Percentiles rank a stretch among this genome's conserved stretches.
These are phyloP conservation scores for Psittacula derbiana DNA, from an alignment of 2,797 vertebrate genomes.

Conservation along the genomic window DNA sequence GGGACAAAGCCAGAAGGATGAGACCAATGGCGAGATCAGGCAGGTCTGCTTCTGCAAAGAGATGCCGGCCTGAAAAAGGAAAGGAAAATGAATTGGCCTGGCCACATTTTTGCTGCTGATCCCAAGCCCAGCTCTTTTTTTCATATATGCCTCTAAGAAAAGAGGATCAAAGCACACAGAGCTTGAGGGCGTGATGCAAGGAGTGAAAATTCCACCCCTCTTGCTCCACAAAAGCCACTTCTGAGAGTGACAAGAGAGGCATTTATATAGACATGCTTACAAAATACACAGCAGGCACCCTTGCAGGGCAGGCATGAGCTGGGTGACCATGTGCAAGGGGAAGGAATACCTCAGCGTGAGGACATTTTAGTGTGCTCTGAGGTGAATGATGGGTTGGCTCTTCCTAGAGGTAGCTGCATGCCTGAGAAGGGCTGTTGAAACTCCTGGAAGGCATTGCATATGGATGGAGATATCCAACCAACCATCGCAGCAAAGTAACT, in stretches of 20 bases:
- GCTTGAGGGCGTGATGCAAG: not conserved
- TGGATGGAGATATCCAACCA: not conserved
- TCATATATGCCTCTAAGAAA: not conserved
- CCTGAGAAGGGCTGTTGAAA: not conserved
- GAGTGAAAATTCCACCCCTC: not conserved
- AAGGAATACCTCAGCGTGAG: not conserved
- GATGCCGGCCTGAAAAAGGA: conserved; percentile 82
- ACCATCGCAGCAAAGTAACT: not conserved
- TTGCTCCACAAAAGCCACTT: not conserved
- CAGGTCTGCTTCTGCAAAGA: conserved; percentile 80
- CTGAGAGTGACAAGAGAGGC: not conserved
- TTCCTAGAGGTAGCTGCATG: not conserved
- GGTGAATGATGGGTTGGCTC: not conserved
- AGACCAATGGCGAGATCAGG: conserved; percentile 87
- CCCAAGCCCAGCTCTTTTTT: not conserved
- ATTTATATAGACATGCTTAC: not conserved
- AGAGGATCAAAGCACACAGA: not conserved
- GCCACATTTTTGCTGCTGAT: not conserved
- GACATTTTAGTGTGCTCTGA: not conserved
- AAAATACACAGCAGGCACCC: not conserved
- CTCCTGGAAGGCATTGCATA: not conserved
- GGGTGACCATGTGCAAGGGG: not conserved
- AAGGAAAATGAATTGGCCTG: not conserved
- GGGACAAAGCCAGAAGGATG: conserved; percentile 86
- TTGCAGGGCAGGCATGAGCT: not conserved